Base-by-base conservation (phyloP, 2,888 invertebrate species). In the Hedychridium roseum region DNA sequence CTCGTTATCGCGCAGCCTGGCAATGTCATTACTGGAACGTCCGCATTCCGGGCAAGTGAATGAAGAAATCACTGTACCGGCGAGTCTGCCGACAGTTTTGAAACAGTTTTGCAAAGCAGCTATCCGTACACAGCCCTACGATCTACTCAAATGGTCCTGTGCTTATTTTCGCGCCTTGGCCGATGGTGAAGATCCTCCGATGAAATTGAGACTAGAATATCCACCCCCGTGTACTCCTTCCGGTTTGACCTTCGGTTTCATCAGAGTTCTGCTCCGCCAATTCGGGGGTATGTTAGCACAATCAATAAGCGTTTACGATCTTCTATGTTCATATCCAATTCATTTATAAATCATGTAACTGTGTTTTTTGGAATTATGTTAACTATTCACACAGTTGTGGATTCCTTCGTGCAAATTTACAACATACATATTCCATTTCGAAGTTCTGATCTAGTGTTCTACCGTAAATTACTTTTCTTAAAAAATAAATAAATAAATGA, bases 41-140 rank as follows among this genome's bases (percentile, higher is more conserved):
- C 87, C 89, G 82, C 88, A 40, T 12, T 28, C 46, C 18, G 46
- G 12, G 2, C 58, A 52, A 7, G n/a, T n/a, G n/a, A n/a, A n/a
- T n/a, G n/a, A n/a, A n/a, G 91, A 92, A 79, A 91, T 94, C 17
- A 85, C 87, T 40, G 89, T 94, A 46, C 94, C 94, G 0, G 89
- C 92, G 0, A 87, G 87, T 60, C 86, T 91, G 66, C 94, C 94
- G 0, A 88, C 88, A 69, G 88, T 94, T 39, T 79, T 94, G 43
- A 91, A 94, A 76, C 88, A 91, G 70, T 95, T 88, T 70, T 92
- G 93, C 31, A 94, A 94, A 83, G 93, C 94, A 21, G 94, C 94
- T 0, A 94, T 95, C 46, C 85, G 92, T 66, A 93, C 93, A 2
- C 94, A 95, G 74, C 95, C 94, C 0, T 87, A 88, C 60, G 94